Conservation (phyloP, 2,797 vertebrate species). For the Loriculus beryllinus region DNA sequence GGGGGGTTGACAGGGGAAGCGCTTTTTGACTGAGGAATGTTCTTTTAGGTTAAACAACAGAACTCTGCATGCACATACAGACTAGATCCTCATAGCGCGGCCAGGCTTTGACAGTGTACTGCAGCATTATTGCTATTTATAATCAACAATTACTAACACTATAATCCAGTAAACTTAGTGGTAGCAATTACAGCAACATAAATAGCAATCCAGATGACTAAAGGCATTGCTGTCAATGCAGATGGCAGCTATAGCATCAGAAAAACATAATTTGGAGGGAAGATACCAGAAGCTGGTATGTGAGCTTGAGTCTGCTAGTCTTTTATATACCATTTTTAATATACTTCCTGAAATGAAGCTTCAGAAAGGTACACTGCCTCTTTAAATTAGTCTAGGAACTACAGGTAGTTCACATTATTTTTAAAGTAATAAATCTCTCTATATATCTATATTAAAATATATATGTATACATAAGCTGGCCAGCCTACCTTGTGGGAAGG, state of each 20-base stretch:
- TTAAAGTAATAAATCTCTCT: constrained; percentile 68
- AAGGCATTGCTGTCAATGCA: constrained; percentile 46
- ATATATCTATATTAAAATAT: constrained; percentile 69
- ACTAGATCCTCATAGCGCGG: not conserved
- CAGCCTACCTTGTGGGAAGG: constrained; percentile 50
- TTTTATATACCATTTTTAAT: constrained; percentile 71
- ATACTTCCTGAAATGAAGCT: constrained; percentile 67
- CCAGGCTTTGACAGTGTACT: constrained; percentile 57
- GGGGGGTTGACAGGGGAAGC: not conserved
- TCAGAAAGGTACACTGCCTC: constrained; percentile 69
- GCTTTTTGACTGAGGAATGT: constrained; percentile 17
- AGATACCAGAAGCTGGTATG: not conserved
- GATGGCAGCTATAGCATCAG: constrained; percentile 61
- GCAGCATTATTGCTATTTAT: constrained; percentile 70
- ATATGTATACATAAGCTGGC: constrained; percentile 66
- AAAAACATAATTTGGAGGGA: not conserved
- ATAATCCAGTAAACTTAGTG: constrained; percentile 64
- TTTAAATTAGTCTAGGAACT: constrained; percentile 72
- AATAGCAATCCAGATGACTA: constrained; percentile 68
- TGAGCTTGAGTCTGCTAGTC: constrained; percentile 51
- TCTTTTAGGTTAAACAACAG: constrained; percentile 51
- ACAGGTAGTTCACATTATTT: constrained; percentile 71
- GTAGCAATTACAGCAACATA: constrained; percentile 72
- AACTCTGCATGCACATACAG: constrained; percentile 59
- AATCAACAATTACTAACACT: constrained; percentile 70